These are phyloP conservation scores for Lindbergichthys nudifrons DNA, from an alignment of 2,797 vertebrate species.

Conservation along the genomic window DNA sequence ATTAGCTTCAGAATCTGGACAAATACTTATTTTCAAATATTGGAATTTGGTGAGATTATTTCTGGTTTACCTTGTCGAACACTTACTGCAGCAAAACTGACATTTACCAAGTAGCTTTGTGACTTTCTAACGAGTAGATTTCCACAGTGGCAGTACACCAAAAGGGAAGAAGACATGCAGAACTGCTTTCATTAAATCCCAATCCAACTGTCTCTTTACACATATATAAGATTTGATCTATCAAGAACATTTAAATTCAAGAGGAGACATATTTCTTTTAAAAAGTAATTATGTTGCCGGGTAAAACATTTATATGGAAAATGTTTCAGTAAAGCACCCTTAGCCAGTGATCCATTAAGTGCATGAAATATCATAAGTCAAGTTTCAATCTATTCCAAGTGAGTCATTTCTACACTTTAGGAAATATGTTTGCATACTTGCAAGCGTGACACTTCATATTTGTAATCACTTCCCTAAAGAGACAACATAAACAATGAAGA, in stretches of 20 bases:
- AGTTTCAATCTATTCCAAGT: not conserved
- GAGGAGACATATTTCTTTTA: not conserved
- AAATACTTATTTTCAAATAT: constrained; percentile 53
- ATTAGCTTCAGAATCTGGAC: constrained; percentile 56
- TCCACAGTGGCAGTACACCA: not conserved
- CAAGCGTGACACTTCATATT: not conserved
- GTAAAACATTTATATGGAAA: not conserved
- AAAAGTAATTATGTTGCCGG: not conserved
- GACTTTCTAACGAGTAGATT: not conserved
- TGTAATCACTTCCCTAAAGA: not conserved
- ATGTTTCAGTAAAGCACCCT: not conserved
- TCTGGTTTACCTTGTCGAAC: constrained; percentile 47
- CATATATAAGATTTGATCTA: not conserved
- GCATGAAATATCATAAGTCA: not conserved
- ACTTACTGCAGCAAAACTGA: constrained; percentile 40
- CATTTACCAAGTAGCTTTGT: constrained; percentile 1
- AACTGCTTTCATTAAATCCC: not conserved
- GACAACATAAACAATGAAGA: not conserved
- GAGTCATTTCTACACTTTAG: not conserved
- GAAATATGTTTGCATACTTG: not conserved
- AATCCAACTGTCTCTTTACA: not conserved
- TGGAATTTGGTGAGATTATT: constrained; percentile 33
- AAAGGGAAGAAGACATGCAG: not conserved
- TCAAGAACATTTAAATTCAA: not conserved
- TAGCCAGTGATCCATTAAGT: not conserved